phyloP scores from a whole-genome alignment of 2,888 invertebrate genomes.

The Pasiphila rectangulata region DNA sequence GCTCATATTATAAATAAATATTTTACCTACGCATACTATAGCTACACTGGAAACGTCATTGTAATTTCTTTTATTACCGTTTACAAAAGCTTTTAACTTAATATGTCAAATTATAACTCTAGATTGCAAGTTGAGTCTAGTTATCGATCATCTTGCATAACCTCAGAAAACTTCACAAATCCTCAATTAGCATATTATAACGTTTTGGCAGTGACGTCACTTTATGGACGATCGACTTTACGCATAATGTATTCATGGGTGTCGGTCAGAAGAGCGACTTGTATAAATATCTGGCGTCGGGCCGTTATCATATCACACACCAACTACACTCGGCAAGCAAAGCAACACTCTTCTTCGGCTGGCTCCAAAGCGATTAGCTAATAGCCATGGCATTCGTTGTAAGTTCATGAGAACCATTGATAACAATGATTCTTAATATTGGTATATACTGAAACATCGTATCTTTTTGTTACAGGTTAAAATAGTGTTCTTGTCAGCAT shows the following conservation, averaged over 20 bases:
- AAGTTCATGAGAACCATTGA: conserved; percentile 47
- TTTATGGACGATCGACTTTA: conserved; percentile 41
- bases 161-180: conserved; percentile 36
- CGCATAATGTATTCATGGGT: conserved; percentile 62
- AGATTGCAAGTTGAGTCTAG: neutral
- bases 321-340: conserved; percentile 62
- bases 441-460: conserved; percentile 3
- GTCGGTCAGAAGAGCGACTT: conserved; percentile 57
- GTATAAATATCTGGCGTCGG: conserved; percentile 72
- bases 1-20: no score
- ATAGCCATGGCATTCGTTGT: conserved; percentile 78
- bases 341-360: conserved; percentile 63
- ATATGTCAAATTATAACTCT: no score
- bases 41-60: no score
- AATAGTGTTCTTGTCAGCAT: conserved; percentile 57
- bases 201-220: conserved; percentile 46
- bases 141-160: conserved; percentile 38
- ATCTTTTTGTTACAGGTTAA: conserved; percentile 63
- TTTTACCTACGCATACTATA: no score
- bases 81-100: no score
- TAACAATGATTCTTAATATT: conserved; percentile 3
- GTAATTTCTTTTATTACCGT: no score
- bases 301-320: conserved; percentile 64
- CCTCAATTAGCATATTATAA: conserved; percentile 40
- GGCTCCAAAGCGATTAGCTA: conserved; percentile 78